These are phyloP conservation scores for Leucoraja ocellata DNA, from an alignment of 2,797 vertebrate species.

Conservation along the genomic window DNA sequence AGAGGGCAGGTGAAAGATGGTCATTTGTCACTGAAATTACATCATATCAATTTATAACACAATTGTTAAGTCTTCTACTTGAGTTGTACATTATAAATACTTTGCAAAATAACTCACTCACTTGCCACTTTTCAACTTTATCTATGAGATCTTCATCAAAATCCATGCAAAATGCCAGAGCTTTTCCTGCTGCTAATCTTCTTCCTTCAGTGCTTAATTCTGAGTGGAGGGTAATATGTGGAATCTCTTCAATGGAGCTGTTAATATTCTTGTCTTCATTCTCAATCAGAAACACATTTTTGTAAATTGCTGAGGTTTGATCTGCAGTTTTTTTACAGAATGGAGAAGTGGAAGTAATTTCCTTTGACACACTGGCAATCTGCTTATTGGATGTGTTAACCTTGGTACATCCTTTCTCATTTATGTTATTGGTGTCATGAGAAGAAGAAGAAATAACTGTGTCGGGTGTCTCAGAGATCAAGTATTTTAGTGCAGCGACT, in stretches of 20 bases:
- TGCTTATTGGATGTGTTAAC: background rate
- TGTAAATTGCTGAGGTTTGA: conserved; percentile 40
- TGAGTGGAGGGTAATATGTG: conserved; percentile 58
- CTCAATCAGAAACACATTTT: conserved; percentile 45
- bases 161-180: conserved; percentile 66
- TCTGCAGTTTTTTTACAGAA: background rate
- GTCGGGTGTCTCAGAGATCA: background rate
- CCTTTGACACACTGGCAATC: conserved; percentile 41
- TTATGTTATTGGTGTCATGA: background rate
- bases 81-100: background rate
- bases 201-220: conserved; percentile 67
- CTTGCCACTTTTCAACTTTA: conserved; percentile 83
- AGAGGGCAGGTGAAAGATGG: background rate
- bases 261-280: conserved; percentile 48
- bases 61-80: background rate
- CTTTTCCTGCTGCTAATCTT: conserved; percentile 72
- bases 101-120: conserved; percentile 50
- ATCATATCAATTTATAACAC: background rate
- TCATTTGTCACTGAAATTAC: background rate
- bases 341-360: conserved; percentile 29
- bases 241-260: conserved; percentile 55
- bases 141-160: conserved; percentile 62
- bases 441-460: background rate
- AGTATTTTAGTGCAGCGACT: conserved; percentile 17
- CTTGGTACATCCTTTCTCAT: background rate